Evolutionary conservation across 2,797 vertebrate genomes (phyloP).

Genomic region (Chelonia mydas): DNA sequence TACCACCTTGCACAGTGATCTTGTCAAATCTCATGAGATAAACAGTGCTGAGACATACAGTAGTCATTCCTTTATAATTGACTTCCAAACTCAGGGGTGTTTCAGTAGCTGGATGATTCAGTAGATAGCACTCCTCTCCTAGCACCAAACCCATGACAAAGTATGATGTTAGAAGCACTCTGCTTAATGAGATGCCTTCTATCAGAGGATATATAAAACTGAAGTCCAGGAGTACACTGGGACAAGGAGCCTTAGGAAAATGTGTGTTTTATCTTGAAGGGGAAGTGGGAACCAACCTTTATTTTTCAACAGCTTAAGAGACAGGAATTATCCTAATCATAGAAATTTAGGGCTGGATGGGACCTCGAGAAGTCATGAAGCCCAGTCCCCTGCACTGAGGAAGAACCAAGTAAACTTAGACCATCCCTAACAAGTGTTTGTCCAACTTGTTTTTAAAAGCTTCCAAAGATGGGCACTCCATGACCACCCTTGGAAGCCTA

Average conservation of each 20-base stretch:
- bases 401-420: not conserved
- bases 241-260: not conserved
- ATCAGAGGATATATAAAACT: not conserved
- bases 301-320: not conserved
- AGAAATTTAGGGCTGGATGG: not conserved
- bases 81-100: not conserved
- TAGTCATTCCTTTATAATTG: not conserved
- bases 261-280: fast-evolving
- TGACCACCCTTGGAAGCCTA: not conserved
- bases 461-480: not conserved
- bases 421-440: not conserved
- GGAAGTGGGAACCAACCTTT: not conserved
- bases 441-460: not conserved
- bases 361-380: not conserved
- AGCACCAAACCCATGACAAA: not conserved
- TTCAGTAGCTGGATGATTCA: not conserved
- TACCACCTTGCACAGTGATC: not conserved
- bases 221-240: not conserved
- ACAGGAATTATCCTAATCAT: not conserved
- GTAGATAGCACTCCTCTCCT: not conserved
- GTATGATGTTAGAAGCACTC: fast-evolving
- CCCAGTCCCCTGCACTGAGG: not conserved
- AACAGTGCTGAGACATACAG: not conserved
- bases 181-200: not conserved
- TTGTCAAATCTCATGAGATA: not conserved